These are phyloP conservation scores for Gymnobelideus leadbeateri DNA, from an alignment of 2,113 vertebrate species.

Conservation along the genomic window DNA sequence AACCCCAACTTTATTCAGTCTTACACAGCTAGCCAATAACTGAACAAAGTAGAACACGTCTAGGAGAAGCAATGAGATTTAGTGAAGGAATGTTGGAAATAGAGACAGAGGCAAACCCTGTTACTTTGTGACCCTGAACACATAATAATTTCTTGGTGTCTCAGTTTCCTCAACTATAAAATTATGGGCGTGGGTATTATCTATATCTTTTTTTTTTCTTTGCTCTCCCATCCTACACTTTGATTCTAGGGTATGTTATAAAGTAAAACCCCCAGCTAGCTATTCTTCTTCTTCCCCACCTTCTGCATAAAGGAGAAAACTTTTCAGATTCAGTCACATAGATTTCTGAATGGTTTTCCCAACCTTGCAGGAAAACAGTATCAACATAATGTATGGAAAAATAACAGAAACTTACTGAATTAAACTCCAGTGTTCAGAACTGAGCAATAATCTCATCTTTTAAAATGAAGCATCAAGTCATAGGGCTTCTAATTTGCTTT, in stretches of 20 bases:
- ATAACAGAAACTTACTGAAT: neutral
- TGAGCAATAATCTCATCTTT: neutral
- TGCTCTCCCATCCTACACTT: neutral
- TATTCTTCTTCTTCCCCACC: neutral
- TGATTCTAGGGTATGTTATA: neutral
- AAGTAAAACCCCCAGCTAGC: neutral
- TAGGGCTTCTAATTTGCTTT: neutral
- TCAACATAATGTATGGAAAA: neutral
- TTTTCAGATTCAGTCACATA: neutral
- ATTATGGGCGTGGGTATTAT: neutral
- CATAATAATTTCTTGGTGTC: neutral
- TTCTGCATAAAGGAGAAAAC: too few species aligned
- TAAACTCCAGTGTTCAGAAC: neutral
- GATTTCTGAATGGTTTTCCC: neutral
- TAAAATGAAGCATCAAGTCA: neutral
- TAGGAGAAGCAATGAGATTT: neutral
- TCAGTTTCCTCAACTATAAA: neutral
- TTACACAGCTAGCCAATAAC: neutral
- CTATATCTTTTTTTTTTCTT: neutral
- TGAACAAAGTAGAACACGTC: neutral
- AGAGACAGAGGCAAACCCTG: neutral
- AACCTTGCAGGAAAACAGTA: neutral
- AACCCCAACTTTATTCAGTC: neutral
- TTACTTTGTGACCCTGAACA: neutral
- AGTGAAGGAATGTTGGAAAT: neutral